Evolutionary conservation across 37 sponge, comb jelly and placozoan genomes (phyloP).

Genomic region (Aphrocallistes beatrix): DNA sequence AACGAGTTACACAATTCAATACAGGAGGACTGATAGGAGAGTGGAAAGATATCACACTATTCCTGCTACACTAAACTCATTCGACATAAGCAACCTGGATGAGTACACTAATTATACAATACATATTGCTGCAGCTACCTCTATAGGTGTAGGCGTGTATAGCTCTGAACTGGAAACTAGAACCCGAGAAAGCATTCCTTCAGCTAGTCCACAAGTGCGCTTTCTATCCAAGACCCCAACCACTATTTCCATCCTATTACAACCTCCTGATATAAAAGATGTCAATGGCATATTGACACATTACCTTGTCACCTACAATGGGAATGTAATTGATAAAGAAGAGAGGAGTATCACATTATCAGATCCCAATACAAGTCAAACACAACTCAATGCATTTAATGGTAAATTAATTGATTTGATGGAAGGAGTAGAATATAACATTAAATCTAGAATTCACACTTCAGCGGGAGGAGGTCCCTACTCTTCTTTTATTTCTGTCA

Average conservation of each 20-base stretch:
- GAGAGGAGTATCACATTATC: not conserved
- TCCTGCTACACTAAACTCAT: not conserved
- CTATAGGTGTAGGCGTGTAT: not conserved
- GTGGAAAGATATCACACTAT: not conserved
- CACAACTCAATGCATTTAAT: not conserved
- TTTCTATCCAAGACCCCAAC: not conserved
- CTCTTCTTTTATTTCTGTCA: not conserved
- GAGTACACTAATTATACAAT: not conserved
- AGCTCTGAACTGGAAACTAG: not conserved
- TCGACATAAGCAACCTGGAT: not conserved
- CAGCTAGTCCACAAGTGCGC: not conserved
- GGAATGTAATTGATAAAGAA: not conserved
- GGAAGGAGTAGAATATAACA: not conserved
- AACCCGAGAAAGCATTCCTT: not conserved
- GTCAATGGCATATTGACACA: not conserved
- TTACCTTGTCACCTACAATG: not conserved
- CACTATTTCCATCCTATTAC: not conserved
- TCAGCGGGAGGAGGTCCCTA: constrained; percentile 2
- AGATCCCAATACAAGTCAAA: not conserved
- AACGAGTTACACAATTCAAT: not conserved
- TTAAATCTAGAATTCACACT: not conserved
- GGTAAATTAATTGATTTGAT: not conserved
- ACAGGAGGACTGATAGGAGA: not conserved
- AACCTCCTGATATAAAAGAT: not conserved
- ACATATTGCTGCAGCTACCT: not conserved